Base-by-base conservation (phyloP, 2,888 invertebrate species). In the Polia nebulosa region DNA sequence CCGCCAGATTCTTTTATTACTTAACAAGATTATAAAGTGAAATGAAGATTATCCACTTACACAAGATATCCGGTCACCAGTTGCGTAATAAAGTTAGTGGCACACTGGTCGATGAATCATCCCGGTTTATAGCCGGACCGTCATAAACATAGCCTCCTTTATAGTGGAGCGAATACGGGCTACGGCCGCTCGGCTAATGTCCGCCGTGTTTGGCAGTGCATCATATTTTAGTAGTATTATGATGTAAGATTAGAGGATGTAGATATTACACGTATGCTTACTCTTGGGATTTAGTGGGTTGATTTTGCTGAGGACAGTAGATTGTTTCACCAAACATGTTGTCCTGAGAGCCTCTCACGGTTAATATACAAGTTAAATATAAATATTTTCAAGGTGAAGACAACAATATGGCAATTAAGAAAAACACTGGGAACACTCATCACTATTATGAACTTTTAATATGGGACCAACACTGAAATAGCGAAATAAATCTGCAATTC, bases 71-170 rank as follows among this genome's bases (percentile, higher is more conserved):
- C 81, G 82, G 82, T 81, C 63, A 80, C 57, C 70, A 56, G 72
- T 82, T 80, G 51, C 49, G 67, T 68, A 80, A 82, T 82, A 78
- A 80, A 82, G 69, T 76, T 78, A 71, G 71, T 66, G 60, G 76
- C 56, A 71, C 69, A 73, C 62, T 58, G 73, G 78, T 78, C 82
- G 53, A 80, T 82, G 81, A 82, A 82, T 82, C 82, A 82, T 75
- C 62, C 49, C 44, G 47, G 73, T 82, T 82, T 81, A 82, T 81
- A 47, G 76, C 63, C 62, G 51, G 70, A 77, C 77, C 79, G 79
- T 71, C 62, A 78, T 82, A 82, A 82, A 82, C 76, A 72, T 75
- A 25, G 66, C 45, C 80, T 76, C 76, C 71, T 80, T 81, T 80
- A 82, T 81, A 76, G 82, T 67, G 51, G 67, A 65, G 22, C 62